These are phyloP conservation scores for Pangasius mekongensis DNA, from an alignment of 2,797 vertebrate species.

Conservation along the genomic window DNA sequence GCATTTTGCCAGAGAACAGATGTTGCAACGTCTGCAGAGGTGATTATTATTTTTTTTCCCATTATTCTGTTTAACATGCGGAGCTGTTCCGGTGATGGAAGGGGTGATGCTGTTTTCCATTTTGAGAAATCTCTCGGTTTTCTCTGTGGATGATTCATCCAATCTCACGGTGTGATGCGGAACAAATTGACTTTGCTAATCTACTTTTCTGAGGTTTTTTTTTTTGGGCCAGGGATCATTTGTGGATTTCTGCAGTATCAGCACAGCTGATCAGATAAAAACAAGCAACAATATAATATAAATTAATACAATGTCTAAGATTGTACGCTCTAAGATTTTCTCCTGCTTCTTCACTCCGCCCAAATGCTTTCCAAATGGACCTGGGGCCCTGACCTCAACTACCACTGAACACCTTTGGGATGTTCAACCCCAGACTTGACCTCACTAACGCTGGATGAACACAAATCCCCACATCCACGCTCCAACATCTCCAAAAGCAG, in stretches of 20 bases:
- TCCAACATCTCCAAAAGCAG: too few relatives aligned
- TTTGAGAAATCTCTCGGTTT: slow-evolving; percentile 29
- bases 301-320: neutral
- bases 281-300: neutral
- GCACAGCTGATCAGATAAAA: neutral
- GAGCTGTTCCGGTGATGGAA: neutral
- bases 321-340: too few relatives aligned
- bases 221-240: slow-evolving; percentile 18
- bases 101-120: neutral
- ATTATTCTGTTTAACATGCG: neutral
- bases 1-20: slow-evolving; percentile 87
- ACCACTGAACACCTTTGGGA: too few relatives aligned
- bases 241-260: neutral
- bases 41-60: slow-evolving; percentile 64
- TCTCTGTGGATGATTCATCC: slow-evolving; percentile 44
- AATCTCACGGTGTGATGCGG: slow-evolving; percentile 46
- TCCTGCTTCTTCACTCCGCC: neutral
- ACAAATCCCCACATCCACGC: too few relatives aligned
- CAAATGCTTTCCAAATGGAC: neutral
- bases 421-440: too few relatives aligned
- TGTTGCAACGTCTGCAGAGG: slow-evolving; percentile 94
- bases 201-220: slow-evolving; percentile 19
- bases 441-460: too few relatives aligned
- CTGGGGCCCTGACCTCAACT: too few relatives aligned
- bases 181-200: slow-evolving; percentile 40